Conservation (phyloP, 64 coral and sea anemone species). For the Trachythela sp. region DNA sequence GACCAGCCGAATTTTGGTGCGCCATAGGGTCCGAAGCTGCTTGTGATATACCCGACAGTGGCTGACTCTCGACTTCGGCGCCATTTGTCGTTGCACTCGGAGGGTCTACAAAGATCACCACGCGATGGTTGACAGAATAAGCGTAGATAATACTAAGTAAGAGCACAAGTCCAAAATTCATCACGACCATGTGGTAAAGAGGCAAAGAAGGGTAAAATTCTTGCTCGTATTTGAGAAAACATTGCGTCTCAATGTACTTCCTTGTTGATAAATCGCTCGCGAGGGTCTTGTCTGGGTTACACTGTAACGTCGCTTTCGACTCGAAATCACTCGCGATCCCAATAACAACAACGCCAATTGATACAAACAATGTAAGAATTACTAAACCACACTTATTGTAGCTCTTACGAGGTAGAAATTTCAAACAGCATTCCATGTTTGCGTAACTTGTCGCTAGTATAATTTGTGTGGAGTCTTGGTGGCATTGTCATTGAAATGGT, state of each 20-base stretch:
- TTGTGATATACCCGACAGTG: not conserved
- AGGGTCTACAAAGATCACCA: not conserved
- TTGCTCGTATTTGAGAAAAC: not conserved
- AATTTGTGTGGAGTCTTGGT: no score
- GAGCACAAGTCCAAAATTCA: not conserved
- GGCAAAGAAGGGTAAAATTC: not conserved
- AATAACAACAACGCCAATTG: not conserved
- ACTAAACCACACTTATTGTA: not conserved
- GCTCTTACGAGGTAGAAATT: no score
- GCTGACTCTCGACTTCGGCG: not conserved
- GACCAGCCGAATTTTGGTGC: not conserved
- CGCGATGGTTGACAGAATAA: not conserved
- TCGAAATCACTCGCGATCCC: not conserved
- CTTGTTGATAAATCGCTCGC: not conserved
- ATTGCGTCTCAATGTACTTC: not conserved
- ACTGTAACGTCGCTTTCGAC: not conserved
- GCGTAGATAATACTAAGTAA: no score
- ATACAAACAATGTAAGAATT: not conserved
- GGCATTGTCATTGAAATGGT: no score
- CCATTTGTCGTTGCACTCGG: not conserved
- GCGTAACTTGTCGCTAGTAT: no score
- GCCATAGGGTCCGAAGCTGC: not conserved
- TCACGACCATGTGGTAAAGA: not conserved
- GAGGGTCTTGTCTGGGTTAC: not conserved
- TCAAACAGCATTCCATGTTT: no score